A percentile compares a stretch with the other conserved stretches of the same genome.
These are phyloP conservation scores for Caenorhabditis uteleia DNA, from an alignment of 2,888 invertebrate genomes.

Conservation along the genomic window DNA sequence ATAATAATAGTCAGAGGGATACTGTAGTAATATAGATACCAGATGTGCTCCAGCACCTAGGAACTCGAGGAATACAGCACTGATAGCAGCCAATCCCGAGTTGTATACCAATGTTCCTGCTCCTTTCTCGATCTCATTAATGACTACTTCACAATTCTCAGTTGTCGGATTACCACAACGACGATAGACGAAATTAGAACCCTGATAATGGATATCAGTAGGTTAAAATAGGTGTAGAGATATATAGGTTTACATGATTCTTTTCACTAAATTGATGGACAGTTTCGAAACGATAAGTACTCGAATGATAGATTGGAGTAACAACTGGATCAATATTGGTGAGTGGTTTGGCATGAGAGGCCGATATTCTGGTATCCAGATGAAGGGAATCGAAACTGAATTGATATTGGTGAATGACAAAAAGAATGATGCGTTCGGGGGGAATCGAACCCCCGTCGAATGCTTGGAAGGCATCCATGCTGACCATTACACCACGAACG, in stretches of 20 bases:
- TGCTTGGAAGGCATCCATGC: slow-evolving; percentile 55
- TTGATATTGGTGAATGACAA: too few species aligned
- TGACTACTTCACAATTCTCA: slow-evolving; percentile 48
- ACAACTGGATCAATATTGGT: slow-evolving; percentile 48
- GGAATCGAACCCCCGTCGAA: slow-evolving; percentile 53
- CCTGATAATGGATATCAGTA: slow-evolving; percentile 16
- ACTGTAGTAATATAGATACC: slow-evolving; percentile 15
- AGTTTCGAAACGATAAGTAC: slow-evolving; percentile 41
- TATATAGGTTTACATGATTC: slow-evolving; percentile 34
- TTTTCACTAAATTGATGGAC: slow-evolving; percentile 36
- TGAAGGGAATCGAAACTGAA: slow-evolving; percentile 23
- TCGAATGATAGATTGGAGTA: slow-evolving; percentile 50
- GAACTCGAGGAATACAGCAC: slow-evolving; percentile 68
- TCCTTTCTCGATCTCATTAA: slow-evolving; percentile 53
- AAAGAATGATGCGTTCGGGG: slow-evolving; percentile 47
- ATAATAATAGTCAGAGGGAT: background rate
- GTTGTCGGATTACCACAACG: slow-evolving; percentile 57
- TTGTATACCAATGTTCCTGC: slow-evolving; percentile 46
- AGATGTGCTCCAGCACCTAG: slow-evolving; percentile 70
- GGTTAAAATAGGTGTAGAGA: too few species aligned
- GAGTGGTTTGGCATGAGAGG: slow-evolving; percentile 37
- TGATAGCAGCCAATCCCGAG: slow-evolving; percentile 64
- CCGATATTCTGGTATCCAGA: slow-evolving; percentile 30
- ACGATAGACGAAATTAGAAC: slow-evolving; percentile 44
- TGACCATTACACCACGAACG: slow-evolving; percentile 56